Evolutionary conservation across 2,113 vertebrate species (phyloP), one percentile per base, ranked within the genome.

Genomic region (Craseonycteris thonglongyai): DNA sequence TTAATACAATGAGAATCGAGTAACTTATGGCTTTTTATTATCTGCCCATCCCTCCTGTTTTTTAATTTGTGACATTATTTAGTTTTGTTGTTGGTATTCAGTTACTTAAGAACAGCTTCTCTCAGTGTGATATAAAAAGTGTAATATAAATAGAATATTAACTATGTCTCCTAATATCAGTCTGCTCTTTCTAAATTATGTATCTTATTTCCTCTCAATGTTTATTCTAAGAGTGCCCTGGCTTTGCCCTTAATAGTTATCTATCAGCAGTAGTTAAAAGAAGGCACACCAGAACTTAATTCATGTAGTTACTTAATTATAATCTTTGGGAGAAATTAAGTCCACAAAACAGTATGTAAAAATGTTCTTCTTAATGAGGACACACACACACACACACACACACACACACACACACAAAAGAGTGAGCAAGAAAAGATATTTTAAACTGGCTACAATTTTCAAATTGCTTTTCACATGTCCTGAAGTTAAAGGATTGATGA

Each of bases 11-110:
- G 65, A 94, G 47, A 93, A 71, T 49, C 6, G 21, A 68, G 22
- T 85, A 14, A 12, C 33, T 79, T 92, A 75, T 51, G n/a, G 5
- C 49, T 79, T 93, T 95, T 96, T 89, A 84, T 95, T 93, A 90
- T 82, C 33, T 80, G 45, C 35, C 22, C n/a, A 72, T 80, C 19
- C 33, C n/a, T 65, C 28, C 28, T 79, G 4, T 66, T 88, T 90
- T 96, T 95, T 80, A 86, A 61, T 92, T 88, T 94, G 56, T 88
- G 58, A 74, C 35, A 93, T 90, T 95, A 61, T 76, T 96, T 22
- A 69, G n/a, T 85, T 95, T 89, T 85, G 15, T 92, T 93, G 16
- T 91, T 86, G 21, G 61, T 56, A 93, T 59, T 89, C 38, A 93
- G 26, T 96, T 92, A 59, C 28, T 68, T 95, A 88, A 84, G 56